Base-by-base conservation (phyloP, 92 coral and sea anemone genomes). In the Epizoanthus illoricatus region DNA sequence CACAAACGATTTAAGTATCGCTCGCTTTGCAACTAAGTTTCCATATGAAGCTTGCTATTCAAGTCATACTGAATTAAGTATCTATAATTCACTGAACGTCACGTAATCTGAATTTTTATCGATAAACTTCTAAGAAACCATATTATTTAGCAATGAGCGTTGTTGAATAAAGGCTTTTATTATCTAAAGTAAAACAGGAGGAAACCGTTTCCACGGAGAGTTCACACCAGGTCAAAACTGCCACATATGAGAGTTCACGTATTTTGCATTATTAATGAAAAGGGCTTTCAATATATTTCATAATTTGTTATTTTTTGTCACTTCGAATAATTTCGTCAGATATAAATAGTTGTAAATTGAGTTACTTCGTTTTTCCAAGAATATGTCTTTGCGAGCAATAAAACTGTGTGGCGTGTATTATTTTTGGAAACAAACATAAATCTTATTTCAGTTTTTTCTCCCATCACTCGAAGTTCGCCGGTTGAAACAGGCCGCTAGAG, bases 391-490 rank as follows among this genome's bases (percentile, higher is more conserved):
- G 21, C 16, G 5, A 12, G 23, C n/a, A 7, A 40, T 39, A 68
- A 33, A 18, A 18, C 21, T 68, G 11, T 28, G 17, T 33, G 71
- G 18, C 24, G 18, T 42, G 47, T 6, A 66, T 66, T 66, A 5
- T 9, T 52, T 52, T 52, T 3, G 15, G 13, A 52, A 9, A 66
- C 11, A 66, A 66, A 42, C 18, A 28, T 39, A n/a, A 12, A 12
- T 18, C 72, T 24, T 24, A 16, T 5, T 39, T 5, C n/a, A n/a
- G n/a, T 18, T 68, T 10, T n/a, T n/a, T n/a, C n/a, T n/a, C n/a
- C n/a, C 70, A 11, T 90, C 66, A 90, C 75, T 90, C 93, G 62
- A 90, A 90, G 78, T 90, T 84, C 18, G 87, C 81, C 55, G 93
- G 93, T 75, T 90, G 93, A 59, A 90, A 90, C 74, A 59, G 68